A percentile compares a stretch with the other conserved stretches of the same genome.
These are phyloP conservation scores for Shargacucullia verbasci DNA, from an alignment of 2,888 invertebrate genomes.

Conservation along the genomic window DNA sequence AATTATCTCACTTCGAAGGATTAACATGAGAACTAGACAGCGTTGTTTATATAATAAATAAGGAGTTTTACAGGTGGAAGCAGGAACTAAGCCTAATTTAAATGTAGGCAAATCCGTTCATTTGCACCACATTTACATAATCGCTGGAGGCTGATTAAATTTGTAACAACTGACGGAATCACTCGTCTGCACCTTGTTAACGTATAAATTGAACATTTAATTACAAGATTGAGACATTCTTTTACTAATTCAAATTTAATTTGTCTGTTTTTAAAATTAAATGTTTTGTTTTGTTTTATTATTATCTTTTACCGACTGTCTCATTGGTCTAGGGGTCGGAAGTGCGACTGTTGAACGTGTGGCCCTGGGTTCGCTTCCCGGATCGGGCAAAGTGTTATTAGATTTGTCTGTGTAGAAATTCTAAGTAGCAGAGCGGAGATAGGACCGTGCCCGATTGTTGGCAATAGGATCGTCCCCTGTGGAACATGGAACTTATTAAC, in stretches of 20 bases:
- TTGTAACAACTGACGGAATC: conserved; percentile 69
- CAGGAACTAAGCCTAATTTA: conserved; percentile 72
- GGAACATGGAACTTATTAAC: too few species aligned
- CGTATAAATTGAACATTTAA: conserved; percentile 31
- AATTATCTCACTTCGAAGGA: conserved; percentile 7
- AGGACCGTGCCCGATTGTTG: too few species aligned
- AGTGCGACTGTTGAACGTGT: too few species aligned
- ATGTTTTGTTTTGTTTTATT: too few species aligned
- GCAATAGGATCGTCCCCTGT: too few species aligned
- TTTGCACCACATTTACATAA: conserved; percentile 79
- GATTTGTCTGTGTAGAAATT: too few species aligned
- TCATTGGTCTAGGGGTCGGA: too few species aligned
- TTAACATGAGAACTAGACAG: conserved; percentile 29
- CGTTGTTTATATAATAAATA: conserved; percentile 59
- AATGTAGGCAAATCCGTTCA: conserved; percentile 77
- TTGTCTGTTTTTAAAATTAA: too few species aligned
- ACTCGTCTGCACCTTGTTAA: conserved; percentile 47
- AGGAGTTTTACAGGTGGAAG: conserved; percentile 63
- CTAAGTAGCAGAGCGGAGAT: too few species aligned
- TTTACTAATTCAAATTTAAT: not conserved
- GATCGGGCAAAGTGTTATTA: too few species aligned
- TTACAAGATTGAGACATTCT: conserved; percentile 16
- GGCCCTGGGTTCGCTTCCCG: too few species aligned
- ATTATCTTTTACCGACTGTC: too few species aligned
- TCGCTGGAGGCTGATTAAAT: conserved; percentile 80